Base-by-base conservation (phyloP, 1,140 invertebrate species). In the Dinoponera quadriceps region DNA sequence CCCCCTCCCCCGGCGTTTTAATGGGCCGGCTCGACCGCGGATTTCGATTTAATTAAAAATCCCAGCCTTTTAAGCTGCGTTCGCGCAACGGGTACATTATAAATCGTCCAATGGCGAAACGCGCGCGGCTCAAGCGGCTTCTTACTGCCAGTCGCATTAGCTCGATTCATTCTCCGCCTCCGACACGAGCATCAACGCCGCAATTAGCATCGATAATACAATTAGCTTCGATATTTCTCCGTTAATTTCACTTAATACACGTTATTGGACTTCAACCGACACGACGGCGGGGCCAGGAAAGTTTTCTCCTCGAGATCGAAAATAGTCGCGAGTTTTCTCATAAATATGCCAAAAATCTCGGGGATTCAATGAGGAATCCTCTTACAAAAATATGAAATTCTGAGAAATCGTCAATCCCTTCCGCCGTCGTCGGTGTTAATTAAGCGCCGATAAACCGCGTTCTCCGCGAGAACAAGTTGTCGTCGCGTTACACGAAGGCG, bases 31-130 rank as follows among this genome's bases (percentile, higher is more conserved):
- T 60, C 63, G 51, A 55, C 25, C 44, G 72, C 33, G 68, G 55
- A 62, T 86, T 86, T 87, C 74, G 63, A 81, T 88, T 88, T 84
- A 88, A 88, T 84, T 87, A 88, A 87, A 88, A 81, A 55, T 78
- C 62, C 59, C 51, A 22, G 48, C 51, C 73, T 60, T 54, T 84
- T 74, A 81, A 86, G 84, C 72, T 55, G 33, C 57, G 51, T 63
- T 73, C 63, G 80, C 63, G 80, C 62, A 74, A 59, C 63, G 62
- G 27, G 55, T 69, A 57, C 54, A 81, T 88, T 87, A 81, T 88
- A 87, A 86, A 88, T 87, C 69, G 59, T 18, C 18, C 33, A 33
- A 29, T 54, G 18, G 22, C 18, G 48, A 77, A 54, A 55, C 18
- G 44, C 14, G 22, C 49, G 25, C 48, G 68, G 49, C 49, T 22